A percentile compares a stretch with the other conserved stretches of the same genome.
phyloP scores from a whole-genome alignment of 2,113 vertebrate species.

The Crypturellus undulatus region DNA sequence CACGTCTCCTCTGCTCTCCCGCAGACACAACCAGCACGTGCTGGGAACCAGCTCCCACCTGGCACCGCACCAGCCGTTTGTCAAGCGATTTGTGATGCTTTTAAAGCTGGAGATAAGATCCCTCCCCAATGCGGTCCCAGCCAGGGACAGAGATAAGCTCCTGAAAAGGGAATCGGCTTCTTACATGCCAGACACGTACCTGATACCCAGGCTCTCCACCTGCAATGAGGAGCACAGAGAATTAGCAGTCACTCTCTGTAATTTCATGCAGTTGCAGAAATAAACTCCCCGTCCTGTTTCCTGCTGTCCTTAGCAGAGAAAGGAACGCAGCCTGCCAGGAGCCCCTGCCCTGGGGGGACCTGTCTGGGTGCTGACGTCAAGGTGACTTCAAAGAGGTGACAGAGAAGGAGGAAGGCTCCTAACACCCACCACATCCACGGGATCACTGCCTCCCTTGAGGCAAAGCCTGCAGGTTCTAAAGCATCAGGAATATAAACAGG shows the following conservation, averaged over 20 bases:
- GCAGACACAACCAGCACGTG: not conserved
- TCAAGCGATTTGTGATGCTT: not conserved
- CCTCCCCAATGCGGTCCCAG: not conserved
- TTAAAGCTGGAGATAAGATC: constrained; percentile 1
- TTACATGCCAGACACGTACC: constrained; percentile 58
- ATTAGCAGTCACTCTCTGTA: constrained; percentile 42
- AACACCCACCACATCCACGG: not conserved
- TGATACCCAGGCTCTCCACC: constrained; percentile 69
- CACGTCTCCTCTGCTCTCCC: accelerated
- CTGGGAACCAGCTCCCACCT: not conserved
- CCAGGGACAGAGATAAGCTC: constrained; percentile 41
- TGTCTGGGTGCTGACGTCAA: not conserved
- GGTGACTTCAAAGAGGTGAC: not conserved
- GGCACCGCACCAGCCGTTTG: not conserved
- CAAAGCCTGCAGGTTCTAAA: not conserved
- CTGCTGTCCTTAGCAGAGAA: not conserved
- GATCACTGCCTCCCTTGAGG: not conserved
- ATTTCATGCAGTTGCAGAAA: constrained; percentile 25
- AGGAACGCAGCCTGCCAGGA: not conserved
- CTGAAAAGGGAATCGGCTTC: not conserved
- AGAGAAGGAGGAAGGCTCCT: not conserved
- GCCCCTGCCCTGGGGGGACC: not conserved
- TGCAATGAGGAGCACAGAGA: constrained; percentile 66
- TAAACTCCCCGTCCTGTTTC: not conserved
- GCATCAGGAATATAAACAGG: not conserved